Conservation (phyloP, 2,113 vertebrate genomes). For the Varanus salvator region DNA sequence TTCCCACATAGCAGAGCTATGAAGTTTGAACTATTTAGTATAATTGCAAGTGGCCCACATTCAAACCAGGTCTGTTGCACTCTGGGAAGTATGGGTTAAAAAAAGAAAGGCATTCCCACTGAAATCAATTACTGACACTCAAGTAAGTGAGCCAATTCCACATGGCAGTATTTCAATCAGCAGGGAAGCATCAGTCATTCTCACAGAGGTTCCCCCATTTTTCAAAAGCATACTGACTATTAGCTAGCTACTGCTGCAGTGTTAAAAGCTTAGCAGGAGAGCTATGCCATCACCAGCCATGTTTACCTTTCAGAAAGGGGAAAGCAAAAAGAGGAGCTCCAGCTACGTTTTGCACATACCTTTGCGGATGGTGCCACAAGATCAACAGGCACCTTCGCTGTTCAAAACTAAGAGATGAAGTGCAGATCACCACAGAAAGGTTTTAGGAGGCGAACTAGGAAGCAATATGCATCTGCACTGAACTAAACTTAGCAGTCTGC, state of each 20-base stretch:
- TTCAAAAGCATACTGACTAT: conserved; percentile 62
- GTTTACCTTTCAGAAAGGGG: conserved; percentile 53
- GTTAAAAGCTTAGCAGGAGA: conserved; percentile 46
- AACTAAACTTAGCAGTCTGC: conserved; percentile 88
- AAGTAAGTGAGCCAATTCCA: too few relatives aligned
- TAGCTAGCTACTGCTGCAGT: conserved; percentile 55
- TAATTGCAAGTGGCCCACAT: too few relatives aligned
- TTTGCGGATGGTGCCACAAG: conserved; percentile 41
- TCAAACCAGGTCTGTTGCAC: too few relatives aligned
- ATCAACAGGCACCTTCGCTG: conserved; percentile 54
- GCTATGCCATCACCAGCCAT: conserved; percentile 41
- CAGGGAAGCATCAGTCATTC: conserved; percentile 45
- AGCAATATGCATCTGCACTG: conserved; percentile 84
- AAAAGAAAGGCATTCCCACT: too few relatives aligned
- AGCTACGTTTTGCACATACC: conserved; percentile 43
- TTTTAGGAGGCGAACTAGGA: conserved; percentile 81
- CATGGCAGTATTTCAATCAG: conserved; percentile 7
- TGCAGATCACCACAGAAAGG: conserved; percentile 75
- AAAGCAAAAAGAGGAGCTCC: conserved; percentile 41
- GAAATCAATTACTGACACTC: too few relatives aligned
- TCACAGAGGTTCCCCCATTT: conserved; percentile 66
- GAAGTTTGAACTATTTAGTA: too few relatives aligned
- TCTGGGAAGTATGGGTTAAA: too few relatives aligned
- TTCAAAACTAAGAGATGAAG: conserved; percentile 65
- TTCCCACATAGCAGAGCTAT: too few relatives aligned